Evolutionary conservation across 2,888 invertebrate genomes (phyloP).

Genomic region (Dascillus cervinus): DNA sequence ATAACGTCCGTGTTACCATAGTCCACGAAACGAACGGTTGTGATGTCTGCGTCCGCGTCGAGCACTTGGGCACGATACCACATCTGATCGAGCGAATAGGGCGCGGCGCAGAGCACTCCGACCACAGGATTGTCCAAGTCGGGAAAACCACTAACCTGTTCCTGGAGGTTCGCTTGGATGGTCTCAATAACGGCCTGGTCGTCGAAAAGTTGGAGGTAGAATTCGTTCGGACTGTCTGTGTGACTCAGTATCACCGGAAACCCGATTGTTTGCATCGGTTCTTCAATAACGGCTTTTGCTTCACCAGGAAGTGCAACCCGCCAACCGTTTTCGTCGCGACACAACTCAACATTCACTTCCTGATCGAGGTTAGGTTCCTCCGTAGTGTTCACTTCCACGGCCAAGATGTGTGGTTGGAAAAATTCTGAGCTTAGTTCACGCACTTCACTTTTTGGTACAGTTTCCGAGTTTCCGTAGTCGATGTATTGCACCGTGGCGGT

Average conservation of each 20-base stretch:
- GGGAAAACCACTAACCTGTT: slow-evolving; percentile 42
- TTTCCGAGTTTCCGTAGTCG: slow-evolving; percentile 66
- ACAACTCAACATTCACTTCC: slow-evolving; percentile 48
- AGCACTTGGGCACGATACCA: slow-evolving; percentile 92
- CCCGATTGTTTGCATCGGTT: too few species aligned
- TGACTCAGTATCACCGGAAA: slow-evolving; percentile 60
- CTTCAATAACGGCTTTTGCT: background rate
- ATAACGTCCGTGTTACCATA: slow-evolving; percentile 73
- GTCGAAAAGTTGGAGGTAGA: slow-evolving; percentile 62
- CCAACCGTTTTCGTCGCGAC: slow-evolving; percentile 50
- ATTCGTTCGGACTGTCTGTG: slow-evolving; percentile 66
- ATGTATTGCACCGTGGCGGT: slow-evolving; percentile 50
- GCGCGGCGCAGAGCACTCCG: slow-evolving; percentile 64
- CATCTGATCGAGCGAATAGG: slow-evolving; percentile 71
- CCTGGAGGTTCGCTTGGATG: slow-evolving; percentile 59
- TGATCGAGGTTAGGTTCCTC: too few species aligned
- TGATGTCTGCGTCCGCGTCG: slow-evolving; percentile 68
- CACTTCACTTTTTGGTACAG: slow-evolving; percentile 42
- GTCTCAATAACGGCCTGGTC: slow-evolving; percentile 49
- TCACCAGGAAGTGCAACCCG: slow-evolving; percentile 19
- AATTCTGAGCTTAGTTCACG: slow-evolving; percentile 28
- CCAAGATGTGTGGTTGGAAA: slow-evolving; percentile 27
- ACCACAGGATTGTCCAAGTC: slow-evolving; percentile 51
- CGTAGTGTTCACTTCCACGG: slow-evolving; percentile 29
- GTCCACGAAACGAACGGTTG: slow-evolving; percentile 69